Evolutionary conservation across 1,140 invertebrate genomes (phyloP), one percentile per base, ranked within the genome.

Genomic region (Colletes latitarsis): DNA sequence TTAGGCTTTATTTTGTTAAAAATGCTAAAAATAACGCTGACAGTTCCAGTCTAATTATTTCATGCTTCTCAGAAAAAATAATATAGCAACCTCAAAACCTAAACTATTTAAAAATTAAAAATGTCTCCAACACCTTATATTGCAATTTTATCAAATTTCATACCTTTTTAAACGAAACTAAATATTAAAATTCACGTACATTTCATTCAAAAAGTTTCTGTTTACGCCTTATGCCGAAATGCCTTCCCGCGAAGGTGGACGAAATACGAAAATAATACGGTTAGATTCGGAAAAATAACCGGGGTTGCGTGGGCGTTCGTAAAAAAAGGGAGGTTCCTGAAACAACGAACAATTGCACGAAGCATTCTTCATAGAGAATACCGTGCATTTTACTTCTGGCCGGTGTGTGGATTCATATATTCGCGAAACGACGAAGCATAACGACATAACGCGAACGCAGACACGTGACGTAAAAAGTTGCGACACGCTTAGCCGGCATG

Each of bases 401-500:
- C 70, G 52, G 30, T 46, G 82, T 71, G 71, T 84, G 57, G 75
- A 77, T 67, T 73, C 73, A 81, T 69, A 66, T 79, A 77, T 85
- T 53, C 76, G 73, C 77, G 75, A 58, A 86, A 86, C 81, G 77
- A 68, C 85, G 80, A 70, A 80, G 81, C 84, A 80, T 86, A 86
- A 85, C 85, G 85, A 81, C 81, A 85, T 85, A 86, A 85, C 72
- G 80, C 75, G 84, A 55, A 62, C 21, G 72, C 76, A 81, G 70
- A 53, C 69, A 81, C 72, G 77, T 77, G 81, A 87, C 81, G 57
- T 80, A 86, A 87, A 87, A 87, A 86, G 69, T 87, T 80, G 81
- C 82, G 84, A 81, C 84, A 86, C 77, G 84, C 84, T 87, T 82
- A 83, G 81, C 73, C 73, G 60, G 58, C 64, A 79, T 63, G 69